Conservation (phyloP, 1,140 invertebrate species). For the Drosophila santomea region DNA sequence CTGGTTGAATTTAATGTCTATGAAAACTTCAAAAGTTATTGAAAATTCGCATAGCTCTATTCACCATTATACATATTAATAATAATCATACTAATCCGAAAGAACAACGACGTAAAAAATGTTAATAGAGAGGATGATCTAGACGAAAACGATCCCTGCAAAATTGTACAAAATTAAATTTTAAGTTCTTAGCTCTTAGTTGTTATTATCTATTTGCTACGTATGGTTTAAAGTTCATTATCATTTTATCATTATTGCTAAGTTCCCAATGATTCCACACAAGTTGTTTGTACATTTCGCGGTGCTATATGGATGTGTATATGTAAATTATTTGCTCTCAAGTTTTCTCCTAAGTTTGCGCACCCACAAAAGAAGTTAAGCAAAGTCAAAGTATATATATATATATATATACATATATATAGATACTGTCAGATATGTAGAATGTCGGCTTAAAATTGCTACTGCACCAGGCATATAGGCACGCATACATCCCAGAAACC, state of each 20-base stretch:
- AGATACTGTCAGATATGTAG: constrained; percentile 27
- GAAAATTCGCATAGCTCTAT: constrained; percentile 40
- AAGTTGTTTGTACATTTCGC: constrained; percentile 77
- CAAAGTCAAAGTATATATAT: constrained; percentile 37
- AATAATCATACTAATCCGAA: constrained; percentile 43
- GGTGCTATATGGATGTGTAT: constrained; percentile 74
- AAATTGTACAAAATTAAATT: constrained; percentile 76
- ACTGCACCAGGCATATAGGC: constrained; percentile 47
- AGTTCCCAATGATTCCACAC: constrained; percentile 48
- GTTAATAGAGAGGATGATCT: constrained; percentile 52
- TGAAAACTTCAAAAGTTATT: constrained; percentile 75
- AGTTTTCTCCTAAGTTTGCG: constrained; percentile 49
- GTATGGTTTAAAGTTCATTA: constrained; percentile 48
- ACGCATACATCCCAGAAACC: constrained; percentile 52
- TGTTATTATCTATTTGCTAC: constrained; percentile 68
- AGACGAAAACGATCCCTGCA: constrained; percentile 47
- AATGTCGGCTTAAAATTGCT: constrained; percentile 54
- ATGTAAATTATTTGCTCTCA: constrained; percentile 62
- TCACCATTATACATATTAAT: constrained; percentile 36
- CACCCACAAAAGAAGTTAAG: constrained; percentile 33
- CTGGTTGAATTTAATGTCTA: constrained; percentile 75
- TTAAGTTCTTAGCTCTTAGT: constrained; percentile 62
- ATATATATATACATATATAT: not conserved
- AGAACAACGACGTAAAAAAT: constrained; percentile 67
- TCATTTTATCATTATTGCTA: constrained; percentile 39